phyloP scores from a whole-genome alignment of 2,797 vertebrate species.

The Huso huso region DNA sequence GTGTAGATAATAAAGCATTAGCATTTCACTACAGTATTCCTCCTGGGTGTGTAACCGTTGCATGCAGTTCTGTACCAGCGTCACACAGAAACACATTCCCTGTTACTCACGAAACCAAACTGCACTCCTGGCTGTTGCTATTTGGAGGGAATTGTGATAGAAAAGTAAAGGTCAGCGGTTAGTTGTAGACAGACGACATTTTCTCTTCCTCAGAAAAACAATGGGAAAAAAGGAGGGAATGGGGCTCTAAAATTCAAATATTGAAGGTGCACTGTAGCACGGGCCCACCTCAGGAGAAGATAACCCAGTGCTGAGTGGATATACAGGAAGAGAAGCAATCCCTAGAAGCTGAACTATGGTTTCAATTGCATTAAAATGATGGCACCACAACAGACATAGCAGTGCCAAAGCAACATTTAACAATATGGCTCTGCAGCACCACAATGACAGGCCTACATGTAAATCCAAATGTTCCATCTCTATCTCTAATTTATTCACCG shows the following conservation, averaged over 20 bases:
- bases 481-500: neutral
- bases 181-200: neutral
- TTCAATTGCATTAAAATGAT: neutral
- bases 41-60: conserved; percentile 39
- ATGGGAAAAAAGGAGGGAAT: neutral
- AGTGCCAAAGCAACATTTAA: neutral
- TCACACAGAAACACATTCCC: conserved; percentile 20
- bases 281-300: neutral
- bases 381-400: neutral
- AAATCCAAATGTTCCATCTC: neutral
- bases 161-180: conserved; percentile 6
- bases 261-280: too few relatives aligned
- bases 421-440: conserved; percentile 1
- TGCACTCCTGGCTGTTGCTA: conserved; percentile 46
- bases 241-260: neutral
- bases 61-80: conserved; percentile 53
- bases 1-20: too few relatives aligned
- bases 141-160: conserved; percentile 22
- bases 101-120: conserved; percentile 56
- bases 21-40: conserved; percentile 21
- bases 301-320: neutral
- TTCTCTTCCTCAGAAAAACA: neutral
- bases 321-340: neutral
- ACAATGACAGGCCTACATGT: neutral
- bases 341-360: too few relatives aligned